Evolutionary conservation across 2,113 vertebrate genomes (phyloP).

Genomic region (Tretioscincus oriximinensis): DNA sequence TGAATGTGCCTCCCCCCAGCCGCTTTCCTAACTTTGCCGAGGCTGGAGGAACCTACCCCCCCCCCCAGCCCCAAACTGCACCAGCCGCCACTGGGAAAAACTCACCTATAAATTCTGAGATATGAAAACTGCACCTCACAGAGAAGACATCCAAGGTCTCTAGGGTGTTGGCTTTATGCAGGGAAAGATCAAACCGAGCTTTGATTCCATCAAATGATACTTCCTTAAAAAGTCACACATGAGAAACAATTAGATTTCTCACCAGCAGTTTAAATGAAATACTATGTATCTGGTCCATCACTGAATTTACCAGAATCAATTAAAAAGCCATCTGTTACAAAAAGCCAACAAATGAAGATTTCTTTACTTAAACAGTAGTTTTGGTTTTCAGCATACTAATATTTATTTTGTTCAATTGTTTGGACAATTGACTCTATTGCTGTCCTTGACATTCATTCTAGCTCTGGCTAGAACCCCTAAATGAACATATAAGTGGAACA

Average conservation of each 20-base stretch:
- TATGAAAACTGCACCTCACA: conserved; percentile 39
- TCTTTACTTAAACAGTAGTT: not conserved
- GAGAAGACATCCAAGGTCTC: conserved; percentile 61
- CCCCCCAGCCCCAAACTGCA: too few species aligned
- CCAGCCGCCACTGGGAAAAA: too few species aligned
- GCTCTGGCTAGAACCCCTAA: not conserved
- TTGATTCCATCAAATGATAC: conserved; percentile 62
- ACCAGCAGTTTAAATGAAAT: not conserved
- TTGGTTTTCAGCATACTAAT: not conserved
- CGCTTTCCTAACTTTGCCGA: too few species aligned
- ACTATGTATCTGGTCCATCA: not conserved
- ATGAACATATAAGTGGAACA: not conserved
- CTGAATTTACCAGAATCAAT: not conserved
- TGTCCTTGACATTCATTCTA: not conserved
- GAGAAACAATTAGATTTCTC: not conserved
- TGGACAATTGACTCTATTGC: not conserved
- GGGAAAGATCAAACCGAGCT: conserved; percentile 54
- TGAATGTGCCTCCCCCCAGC: too few species aligned
- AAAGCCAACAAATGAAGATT: not conserved
- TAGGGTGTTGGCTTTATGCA: conserved; percentile 58
- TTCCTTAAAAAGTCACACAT: conserved; percentile 46
- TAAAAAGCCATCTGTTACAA: not conserved
- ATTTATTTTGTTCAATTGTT: not conserved
- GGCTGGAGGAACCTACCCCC: too few species aligned
- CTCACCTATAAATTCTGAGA: conserved; percentile 57